phyloP scores from a whole-genome alignment of 37 sponge, comb jelly and placozoan genomes.

The Lycopodina hypogea region DNA sequence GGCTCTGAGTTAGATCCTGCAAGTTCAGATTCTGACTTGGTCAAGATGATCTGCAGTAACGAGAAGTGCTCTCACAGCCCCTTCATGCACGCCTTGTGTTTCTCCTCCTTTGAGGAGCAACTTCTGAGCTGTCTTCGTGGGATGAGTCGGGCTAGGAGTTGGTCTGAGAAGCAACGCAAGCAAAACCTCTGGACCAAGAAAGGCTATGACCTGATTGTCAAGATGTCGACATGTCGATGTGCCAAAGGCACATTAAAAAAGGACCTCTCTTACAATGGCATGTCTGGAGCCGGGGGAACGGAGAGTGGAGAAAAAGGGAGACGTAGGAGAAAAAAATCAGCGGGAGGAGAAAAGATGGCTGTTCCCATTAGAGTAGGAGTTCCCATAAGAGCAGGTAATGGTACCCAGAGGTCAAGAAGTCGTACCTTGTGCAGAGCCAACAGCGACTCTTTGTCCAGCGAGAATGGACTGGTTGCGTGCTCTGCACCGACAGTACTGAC shows the following conservation, averaged over 20 bases:
- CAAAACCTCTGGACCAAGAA: slow-evolving; percentile 94
- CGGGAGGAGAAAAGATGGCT: slow-evolving; percentile 26
- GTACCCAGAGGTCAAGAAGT: slow-evolving; percentile 10
- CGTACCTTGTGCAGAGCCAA: slow-evolving; percentile 34
- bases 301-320: slow-evolving; percentile 30
- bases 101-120: slow-evolving; percentile 75
- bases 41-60: slow-evolving; percentile 77
- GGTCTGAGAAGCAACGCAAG: slow-evolving; percentile 91
- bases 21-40: slow-evolving; percentile 43
- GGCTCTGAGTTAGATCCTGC: slow-evolving; percentile 30
- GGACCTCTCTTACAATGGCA: slow-evolving; percentile 55
- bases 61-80: slow-evolving; percentile 66
- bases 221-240: slow-evolving; percentile 76
- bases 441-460: slow-evolving; percentile 73
- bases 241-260: slow-evolving; percentile 66
- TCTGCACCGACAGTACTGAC: slow-evolving; percentile 7
- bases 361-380: slow-evolving; percentile 13
- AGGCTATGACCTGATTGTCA: slow-evolving; percentile 88
- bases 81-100: slow-evolving; percentile 87
- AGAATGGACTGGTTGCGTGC: slow-evolving; percentile 19
- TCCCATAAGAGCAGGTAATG: slow-evolving; percentile 30
- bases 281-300: background rate
- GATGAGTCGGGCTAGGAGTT: slow-evolving; percentile 78
- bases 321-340: slow-evolving; percentile 40
- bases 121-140: slow-evolving; percentile 70